A percentile compares a stretch with the other conserved stretches of the same genome.
Conservation (phyloP, 2,888 invertebrate genomes). For the Scaptomyza caliginosa region DNA sequence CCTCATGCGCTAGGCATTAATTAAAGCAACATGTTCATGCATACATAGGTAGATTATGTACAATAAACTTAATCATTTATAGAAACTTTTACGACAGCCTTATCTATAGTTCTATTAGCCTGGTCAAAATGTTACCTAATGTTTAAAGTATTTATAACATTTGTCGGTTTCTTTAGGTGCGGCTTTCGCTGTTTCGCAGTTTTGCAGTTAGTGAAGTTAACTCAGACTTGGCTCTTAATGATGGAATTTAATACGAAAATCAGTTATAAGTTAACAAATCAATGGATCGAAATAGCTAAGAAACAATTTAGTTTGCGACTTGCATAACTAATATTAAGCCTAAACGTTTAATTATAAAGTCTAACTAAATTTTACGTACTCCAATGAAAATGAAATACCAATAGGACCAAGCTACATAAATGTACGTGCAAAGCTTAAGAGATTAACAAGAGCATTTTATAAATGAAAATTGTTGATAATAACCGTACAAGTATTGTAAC, state of each 20-base stretch:
- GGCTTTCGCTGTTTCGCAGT: constrained; percentile 45
- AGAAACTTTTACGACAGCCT: constrained; percentile 24
- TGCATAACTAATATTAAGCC: constrained; percentile 38
- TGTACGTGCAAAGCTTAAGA: constrained; percentile 53
- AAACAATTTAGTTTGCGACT: constrained; percentile 54
- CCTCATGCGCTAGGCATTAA: constrained; percentile 51
- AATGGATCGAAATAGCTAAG: constrained; percentile 22
- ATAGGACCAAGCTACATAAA: constrained; percentile 74
- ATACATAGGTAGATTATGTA: constrained; percentile 15
- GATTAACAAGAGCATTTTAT: constrained; percentile 59
- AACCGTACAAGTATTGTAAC: constrained; percentile 16
- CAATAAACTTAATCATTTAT: constrained; percentile 53
- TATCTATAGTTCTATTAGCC: constrained; percentile 31
- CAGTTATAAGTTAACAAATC: constrained; percentile 72
- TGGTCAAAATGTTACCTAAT: not conserved
- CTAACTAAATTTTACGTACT: constrained; percentile 55
- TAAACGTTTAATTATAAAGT: constrained; percentile 56
- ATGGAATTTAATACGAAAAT: constrained; percentile 44
- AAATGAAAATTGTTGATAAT: constrained; percentile 35
- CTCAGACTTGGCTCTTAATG: constrained; percentile 35
- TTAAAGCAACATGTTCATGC: constrained; percentile 9
- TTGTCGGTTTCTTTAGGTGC: constrained; percentile 11
- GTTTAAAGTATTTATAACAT: constrained; percentile 15
- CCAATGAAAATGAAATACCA: constrained; percentile 50
- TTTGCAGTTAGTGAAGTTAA: constrained; percentile 13